Conservation (phyloP, 2,888 invertebrate species). For the Asteroscopus sphinx region DNA sequence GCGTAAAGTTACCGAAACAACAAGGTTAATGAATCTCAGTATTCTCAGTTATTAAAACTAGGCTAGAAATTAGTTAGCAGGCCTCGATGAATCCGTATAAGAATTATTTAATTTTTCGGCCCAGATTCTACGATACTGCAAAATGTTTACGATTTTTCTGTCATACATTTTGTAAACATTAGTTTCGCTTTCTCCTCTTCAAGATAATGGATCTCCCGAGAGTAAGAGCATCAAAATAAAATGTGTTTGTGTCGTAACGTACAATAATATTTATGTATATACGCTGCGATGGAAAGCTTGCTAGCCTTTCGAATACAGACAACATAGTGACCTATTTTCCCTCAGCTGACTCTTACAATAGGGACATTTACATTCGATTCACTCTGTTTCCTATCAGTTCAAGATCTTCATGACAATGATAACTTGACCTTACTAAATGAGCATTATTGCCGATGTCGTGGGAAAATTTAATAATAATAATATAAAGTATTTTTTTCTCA, state of each 20-base stretch:
- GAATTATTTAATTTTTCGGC: conserved; percentile 4
- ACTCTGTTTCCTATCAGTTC: conserved; percentile 49
- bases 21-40: conserved; percentile 6
- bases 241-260: conserved; percentile 38
- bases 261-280: conserved; percentile 49
- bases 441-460: conserved; percentile 14
- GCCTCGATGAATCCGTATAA: conserved; percentile 2
- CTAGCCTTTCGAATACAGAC: conserved; percentile 49
- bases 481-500: too few relatives aligned
- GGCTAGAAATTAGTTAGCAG: not conserved
- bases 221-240: conserved; percentile 52
- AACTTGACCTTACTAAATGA: conserved; percentile 48
- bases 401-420: conserved; percentile 54
- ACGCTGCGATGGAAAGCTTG: conserved; percentile 53
- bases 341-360: conserved; percentile 33
- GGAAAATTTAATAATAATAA: too few relatives aligned
- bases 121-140: conserved; percentile 7
- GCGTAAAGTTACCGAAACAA: conserved; percentile 1
- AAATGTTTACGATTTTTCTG: conserved; percentile 29
- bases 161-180: conserved; percentile 45
- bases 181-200: conserved; percentile 51
- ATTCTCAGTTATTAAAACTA: conserved; percentile 7
- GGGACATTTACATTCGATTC: conserved; percentile 53
- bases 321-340: conserved; percentile 49
- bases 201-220: conserved; percentile 40